These are phyloP conservation scores for Villa cingulata DNA, from an alignment of 2,888 invertebrate species.

Conservation along the genomic window DNA sequence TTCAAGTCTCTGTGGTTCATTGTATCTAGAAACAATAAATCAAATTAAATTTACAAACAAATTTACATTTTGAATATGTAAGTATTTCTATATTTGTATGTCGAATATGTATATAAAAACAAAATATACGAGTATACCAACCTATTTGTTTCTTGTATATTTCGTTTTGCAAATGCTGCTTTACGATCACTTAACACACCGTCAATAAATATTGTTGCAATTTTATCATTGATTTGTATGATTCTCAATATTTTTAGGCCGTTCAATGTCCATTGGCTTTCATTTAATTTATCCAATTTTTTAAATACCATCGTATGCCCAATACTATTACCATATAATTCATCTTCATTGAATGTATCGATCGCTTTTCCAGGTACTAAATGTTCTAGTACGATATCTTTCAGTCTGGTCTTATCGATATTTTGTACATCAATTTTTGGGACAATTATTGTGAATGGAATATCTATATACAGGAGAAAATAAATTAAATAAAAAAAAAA, in stretches of 20 bases:
- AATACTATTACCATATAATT: conserved; percentile 37
- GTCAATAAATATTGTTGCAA: conserved; percentile 34
- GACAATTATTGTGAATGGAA: conserved; percentile 46
- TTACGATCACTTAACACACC: conserved; percentile 36
- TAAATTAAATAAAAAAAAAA: too few species aligned
- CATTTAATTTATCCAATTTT: conserved; percentile 31
- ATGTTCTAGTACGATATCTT: conserved; percentile 45
- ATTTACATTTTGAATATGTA: neutral
- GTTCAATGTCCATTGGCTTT: conserved; percentile 32
- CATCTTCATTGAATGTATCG: conserved; percentile 36
- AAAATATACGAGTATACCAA: too few species aligned
- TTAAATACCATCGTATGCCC: conserved; percentile 37
- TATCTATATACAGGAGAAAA: conserved; percentile 35
- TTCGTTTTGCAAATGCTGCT: conserved; percentile 34
- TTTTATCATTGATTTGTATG: conserved; percentile 31
- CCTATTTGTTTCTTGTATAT: conserved; percentile 37
- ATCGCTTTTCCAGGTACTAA: conserved; percentile 43
- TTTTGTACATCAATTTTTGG: conserved; percentile 40
- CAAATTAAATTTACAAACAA: neutral
- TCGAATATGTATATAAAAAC: too few species aligned
- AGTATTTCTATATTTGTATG: too few species aligned
- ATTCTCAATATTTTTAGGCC: conserved; percentile 33
- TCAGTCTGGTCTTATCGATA: conserved; percentile 40
- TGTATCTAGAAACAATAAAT: conserved; percentile 22
- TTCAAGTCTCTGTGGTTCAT: conserved; percentile 34